Evolutionary conservation across 2,797 vertebrate genomes (phyloP).

Genomic region (Poeciliopsis presidionis): DNA sequence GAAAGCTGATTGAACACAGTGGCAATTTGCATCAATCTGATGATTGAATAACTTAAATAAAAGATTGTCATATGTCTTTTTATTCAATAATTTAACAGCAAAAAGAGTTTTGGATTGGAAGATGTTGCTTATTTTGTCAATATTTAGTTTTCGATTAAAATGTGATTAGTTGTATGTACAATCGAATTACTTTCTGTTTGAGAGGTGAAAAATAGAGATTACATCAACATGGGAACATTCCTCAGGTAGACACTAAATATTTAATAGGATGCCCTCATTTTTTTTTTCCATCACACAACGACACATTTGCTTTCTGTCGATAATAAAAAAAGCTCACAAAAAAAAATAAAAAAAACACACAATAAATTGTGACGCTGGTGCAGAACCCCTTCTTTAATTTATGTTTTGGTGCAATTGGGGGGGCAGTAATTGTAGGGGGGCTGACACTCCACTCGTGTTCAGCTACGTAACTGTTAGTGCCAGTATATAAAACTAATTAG

Average conservation of each 20-base stretch:
- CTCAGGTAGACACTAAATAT: background rate
- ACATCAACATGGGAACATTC: background rate
- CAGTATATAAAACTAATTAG: slow-evolving; percentile 45
- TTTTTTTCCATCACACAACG: too few relatives aligned
- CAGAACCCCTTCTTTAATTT: slow-evolving; percentile 1
- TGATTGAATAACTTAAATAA: too few relatives aligned
- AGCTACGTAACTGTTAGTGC: slow-evolving; percentile 34
- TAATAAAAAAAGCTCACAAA: background rate
- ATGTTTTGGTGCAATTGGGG: slow-evolving; percentile 20
- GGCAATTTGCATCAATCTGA: too few relatives aligned
- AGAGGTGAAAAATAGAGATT: background rate
- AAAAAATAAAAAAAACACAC: background rate
- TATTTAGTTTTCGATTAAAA: too few relatives aligned
- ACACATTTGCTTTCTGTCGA: background rate
- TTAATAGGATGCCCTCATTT: background rate
- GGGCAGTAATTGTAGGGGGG: background rate
- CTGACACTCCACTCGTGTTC: slow-evolving; percentile 11
- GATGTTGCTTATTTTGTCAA: too few relatives aligned
- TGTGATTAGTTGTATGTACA: too few relatives aligned
- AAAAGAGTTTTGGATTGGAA: too few relatives aligned
- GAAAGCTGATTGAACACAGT: too few relatives aligned
- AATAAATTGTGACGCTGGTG: background rate
- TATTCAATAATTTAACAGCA: too few relatives aligned
- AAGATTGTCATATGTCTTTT: too few relatives aligned
- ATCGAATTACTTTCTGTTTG: background rate